Conservation (phyloP, 2,797 vertebrate genomes). For the Nothura maculosa region DNA sequence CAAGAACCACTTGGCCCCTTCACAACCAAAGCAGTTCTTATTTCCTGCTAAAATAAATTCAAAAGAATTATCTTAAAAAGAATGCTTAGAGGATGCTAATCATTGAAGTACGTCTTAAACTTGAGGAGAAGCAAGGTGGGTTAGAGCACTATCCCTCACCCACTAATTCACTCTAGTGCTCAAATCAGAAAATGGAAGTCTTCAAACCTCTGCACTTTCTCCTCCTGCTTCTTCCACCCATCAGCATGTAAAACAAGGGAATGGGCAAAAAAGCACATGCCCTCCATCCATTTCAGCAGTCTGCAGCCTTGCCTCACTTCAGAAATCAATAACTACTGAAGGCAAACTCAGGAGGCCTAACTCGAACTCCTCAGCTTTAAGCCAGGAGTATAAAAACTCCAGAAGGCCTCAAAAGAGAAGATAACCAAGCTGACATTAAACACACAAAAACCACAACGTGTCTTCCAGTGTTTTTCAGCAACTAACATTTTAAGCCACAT, state of each 20-base stretch:
- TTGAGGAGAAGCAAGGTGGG: fast-evolving
- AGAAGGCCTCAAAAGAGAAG: background rate
- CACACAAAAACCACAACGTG: background rate
- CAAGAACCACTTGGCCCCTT: background rate
- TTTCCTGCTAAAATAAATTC: background rate
- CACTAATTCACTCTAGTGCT: background rate
- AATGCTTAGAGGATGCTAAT: background rate
- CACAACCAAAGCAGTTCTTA: background rate
- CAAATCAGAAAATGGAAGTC: background rate
- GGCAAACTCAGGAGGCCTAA: background rate
- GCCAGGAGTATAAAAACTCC: background rate
- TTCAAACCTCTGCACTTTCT: background rate
- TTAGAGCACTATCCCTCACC: background rate
- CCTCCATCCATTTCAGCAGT: fast-evolving
- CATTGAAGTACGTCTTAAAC: background rate
- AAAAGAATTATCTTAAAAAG: background rate
- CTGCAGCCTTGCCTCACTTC: fast-evolving
- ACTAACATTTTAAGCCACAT: background rate
- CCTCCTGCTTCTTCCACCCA: background rate
- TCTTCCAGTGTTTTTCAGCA: background rate
- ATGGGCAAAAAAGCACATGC: background rate
- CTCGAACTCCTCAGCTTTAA: background rate
- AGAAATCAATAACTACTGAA: background rate
- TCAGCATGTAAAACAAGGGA: background rate
- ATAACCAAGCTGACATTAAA: background rate